Evolutionary conservation across 2,888 invertebrate genomes (phyloP), one percentile per base, ranked within the genome.

Genomic region (Rhingia rostrata): DNA sequence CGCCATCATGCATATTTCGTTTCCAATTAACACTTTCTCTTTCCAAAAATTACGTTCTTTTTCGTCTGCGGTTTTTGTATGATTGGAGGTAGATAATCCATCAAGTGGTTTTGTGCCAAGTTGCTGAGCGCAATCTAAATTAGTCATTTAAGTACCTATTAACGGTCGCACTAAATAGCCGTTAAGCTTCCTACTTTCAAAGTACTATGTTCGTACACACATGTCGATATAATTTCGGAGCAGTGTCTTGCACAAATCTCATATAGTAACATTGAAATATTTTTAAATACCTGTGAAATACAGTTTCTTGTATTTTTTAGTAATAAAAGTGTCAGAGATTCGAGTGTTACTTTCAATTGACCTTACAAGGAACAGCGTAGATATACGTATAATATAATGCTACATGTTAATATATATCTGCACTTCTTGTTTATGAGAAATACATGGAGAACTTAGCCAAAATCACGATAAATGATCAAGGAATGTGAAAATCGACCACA

Each of bases 271-370:
- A 41, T 41, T 39, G 22, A 58, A 39, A 58, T 37, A 43, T 14
- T 60, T 43, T 33, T 43, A 43, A 33, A 30, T 32, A 45, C 60
- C 7, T 22, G 22, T 22, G 22, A 49, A 49, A 6, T 49, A 10
- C 9, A 7, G 12, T 0, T 6, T 53, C 6, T 35, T 35, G 14
- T 6, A 9, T 47, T 14, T 9, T 10, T 5, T 9, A 47, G 14
- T 14, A 5, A 4, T 0, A 47, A 35, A 47, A 47, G 4, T 61
- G 35, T 10, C 61, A 45, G 35, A 12, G 35, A 22, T 61, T 45
- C 47, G 32, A 56, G 33, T n/a, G 54, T 56, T 32, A 56, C 67
- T 69, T 56, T 69, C 56, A 47, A 69, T 22, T 69, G 56, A 56
- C 56, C 67, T 69, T 37, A 69, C 35, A 56, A 69, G 4, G 45